Evolutionary conservation across 2,113 vertebrate species (phyloP), one percentile per base, ranked within the genome.

Genomic region (Neoarius graeffei): DNA sequence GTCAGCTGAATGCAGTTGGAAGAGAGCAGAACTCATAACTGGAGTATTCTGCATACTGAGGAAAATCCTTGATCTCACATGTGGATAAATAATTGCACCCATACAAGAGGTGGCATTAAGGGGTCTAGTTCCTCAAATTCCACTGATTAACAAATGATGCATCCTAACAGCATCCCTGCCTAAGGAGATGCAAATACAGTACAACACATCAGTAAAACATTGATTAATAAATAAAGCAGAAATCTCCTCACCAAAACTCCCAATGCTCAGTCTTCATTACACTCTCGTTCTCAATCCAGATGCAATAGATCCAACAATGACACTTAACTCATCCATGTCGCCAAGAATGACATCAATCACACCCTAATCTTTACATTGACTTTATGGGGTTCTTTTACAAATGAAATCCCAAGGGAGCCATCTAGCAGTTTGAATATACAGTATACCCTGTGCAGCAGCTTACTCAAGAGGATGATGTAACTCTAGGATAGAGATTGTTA

Each of bases 321-420:
- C 10, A 0, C 35, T 62, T 67, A 60, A 50, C 56, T 57, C 17
- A 3, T 52, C n/a, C 52, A n/a, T 35, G 30, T 23, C 57, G 54
- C 11, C 19, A 42, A 14, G 67, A 85, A 60, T 60, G 48, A 48
- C 69, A 48, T 62, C 30, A 62, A 60, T 85, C 30, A 76, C 54
- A 8, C 27, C 27, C 20, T 60, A 59, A 27, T 50, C 56, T 50
- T 84, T 79, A 64, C 57, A 88, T 50, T 56, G 73, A 88, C 52
- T 54, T 74, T 60, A 67, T 48, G 20, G 23, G 23, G 59, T 35
- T 79, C 52, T 23, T 13, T 88, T 85, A 66, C 27, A 88, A 88
- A 88, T 85, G 62, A 84, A 74, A 80, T 88, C 87, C 82, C 62
- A 30, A 25, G 73, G 48, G 87, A 77, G 27, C 59, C n/a, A 62